These are phyloP conservation scores for Bradysia coprophila DNA, from an alignment of 1,140 invertebrate species.

Conservation along the genomic window DNA sequence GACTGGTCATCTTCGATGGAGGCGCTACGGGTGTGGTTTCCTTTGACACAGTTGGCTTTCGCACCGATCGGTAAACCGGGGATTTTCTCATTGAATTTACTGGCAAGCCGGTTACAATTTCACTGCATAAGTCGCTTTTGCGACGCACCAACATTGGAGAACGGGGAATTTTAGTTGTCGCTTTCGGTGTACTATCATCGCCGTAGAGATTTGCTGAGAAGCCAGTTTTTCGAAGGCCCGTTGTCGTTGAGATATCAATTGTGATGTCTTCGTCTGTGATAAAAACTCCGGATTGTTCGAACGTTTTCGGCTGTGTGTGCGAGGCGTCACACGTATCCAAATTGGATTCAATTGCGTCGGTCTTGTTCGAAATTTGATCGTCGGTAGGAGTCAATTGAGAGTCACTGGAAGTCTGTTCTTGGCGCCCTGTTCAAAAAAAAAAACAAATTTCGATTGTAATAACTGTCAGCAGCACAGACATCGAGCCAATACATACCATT, in stretches of 20 bases:
- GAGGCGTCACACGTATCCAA: constrained; percentile 1
- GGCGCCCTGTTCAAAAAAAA: constrained; percentile 3
- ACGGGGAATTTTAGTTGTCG: constrained; percentile 20
- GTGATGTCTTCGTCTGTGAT: constrained; percentile 32
- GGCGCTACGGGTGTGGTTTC: background rate
- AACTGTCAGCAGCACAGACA: background rate
- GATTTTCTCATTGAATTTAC: constrained; percentile 13
- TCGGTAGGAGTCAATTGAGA: constrained; percentile 18
- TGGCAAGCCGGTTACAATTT: background rate
- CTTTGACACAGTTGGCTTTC: constrained; percentile 23
- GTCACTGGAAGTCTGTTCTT: constrained; percentile 23
- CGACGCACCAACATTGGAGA: constrained; percentile 19
- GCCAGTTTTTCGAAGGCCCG: constrained; percentile 43
- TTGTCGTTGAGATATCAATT: constrained; percentile 43
- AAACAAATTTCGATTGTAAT: background rate
- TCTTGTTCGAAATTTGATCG: constrained; percentile 6
- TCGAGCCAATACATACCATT: constrained; percentile 29
- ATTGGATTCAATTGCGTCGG: constrained; percentile 13
- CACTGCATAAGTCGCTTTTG: constrained; percentile 1
- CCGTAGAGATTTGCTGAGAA: constrained; percentile 34
- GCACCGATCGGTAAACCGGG: constrained; percentile 17
- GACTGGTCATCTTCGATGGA: too few relatives aligned
- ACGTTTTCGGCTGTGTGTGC: background rate
- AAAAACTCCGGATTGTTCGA: constrained; percentile 18
- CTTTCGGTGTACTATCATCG: constrained; percentile 25